Conservation (phyloP, 2,797 vertebrate genomes). For the Varecia variegata region DNA sequence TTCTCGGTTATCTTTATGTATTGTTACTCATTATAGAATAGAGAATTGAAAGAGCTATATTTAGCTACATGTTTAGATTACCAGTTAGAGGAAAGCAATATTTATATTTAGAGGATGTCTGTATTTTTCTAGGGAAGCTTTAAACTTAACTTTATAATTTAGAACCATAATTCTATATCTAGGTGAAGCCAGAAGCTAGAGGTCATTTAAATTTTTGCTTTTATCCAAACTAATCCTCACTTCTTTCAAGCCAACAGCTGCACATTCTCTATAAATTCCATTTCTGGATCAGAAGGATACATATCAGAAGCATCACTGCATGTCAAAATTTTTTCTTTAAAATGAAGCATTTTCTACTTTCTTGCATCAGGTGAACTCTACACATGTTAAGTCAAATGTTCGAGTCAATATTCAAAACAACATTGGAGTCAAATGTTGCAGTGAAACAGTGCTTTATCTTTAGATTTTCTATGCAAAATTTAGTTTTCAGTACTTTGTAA, state of each 20-base stretch:
- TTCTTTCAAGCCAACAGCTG: conserved; percentile 72
- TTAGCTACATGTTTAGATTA: conserved; percentile 55
- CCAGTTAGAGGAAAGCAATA: conserved; percentile 46
- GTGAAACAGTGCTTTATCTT: background rate
- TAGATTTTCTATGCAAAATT: background rate
- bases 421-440: background rate
- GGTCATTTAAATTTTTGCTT: conserved; percentile 69
- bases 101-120: conserved; percentile 67
- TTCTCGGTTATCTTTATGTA: background rate
- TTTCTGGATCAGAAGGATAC: conserved; percentile 49
- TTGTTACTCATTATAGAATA: conserved; percentile 41
- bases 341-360: background rate
- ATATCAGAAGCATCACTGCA: conserved; percentile 6
- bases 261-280: conserved; percentile 53
- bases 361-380: background rate
- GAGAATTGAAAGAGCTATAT: background rate
- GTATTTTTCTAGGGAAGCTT: conserved; percentile 52
- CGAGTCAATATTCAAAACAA: background rate
- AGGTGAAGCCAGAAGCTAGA: conserved; percentile 56
- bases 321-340: conserved; percentile 15
- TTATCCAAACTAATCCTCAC: conserved; percentile 67
- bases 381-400: background rate
- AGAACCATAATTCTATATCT: conserved; percentile 70
- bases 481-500: background rate
- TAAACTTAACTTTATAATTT: conserved; percentile 68